These are phyloP conservation scores for Rhinichthys klamathensis DNA, from an alignment of 2,113 vertebrate species.

Conservation along the genomic window DNA sequence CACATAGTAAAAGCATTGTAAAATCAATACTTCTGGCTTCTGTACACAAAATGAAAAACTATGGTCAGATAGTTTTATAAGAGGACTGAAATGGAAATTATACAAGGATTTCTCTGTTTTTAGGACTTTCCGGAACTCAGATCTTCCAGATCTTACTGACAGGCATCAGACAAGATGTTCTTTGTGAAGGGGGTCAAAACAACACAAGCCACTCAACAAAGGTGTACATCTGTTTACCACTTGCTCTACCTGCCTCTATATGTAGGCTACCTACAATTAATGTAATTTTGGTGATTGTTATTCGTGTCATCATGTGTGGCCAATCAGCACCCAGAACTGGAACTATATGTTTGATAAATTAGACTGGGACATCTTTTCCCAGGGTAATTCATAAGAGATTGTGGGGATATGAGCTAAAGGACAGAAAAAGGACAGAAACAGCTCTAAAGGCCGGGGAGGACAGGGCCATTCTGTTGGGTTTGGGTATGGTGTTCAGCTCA, in stretches of 20 bases:
- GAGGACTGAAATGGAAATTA: neutral
- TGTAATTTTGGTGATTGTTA: neutral
- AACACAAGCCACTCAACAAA: constrained; percentile 80
- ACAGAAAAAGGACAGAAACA: constrained; percentile 93
- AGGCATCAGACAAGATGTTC: constrained; percentile 86
- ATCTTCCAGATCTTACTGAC: constrained; percentile 77
- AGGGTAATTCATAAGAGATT: constrained; percentile 96
- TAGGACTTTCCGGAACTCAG: neutral
- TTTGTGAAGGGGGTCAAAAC: constrained; percentile 88
- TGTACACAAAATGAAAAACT: constrained; percentile 17
- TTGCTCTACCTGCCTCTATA: neutral
- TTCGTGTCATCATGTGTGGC: neutral
- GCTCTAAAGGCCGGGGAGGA: constrained; percentile 93
- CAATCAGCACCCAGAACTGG: neutral
- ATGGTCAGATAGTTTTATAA: neutral
- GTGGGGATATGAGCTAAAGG: constrained; percentile 86
- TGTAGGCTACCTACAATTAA: neutral
- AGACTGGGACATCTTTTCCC: constrained; percentile 26
- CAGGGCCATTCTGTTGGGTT: constrained; percentile 88
- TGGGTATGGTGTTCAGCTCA: constrained; percentile 93
- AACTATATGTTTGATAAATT: neutral
- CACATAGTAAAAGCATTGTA: constrained; percentile 21
- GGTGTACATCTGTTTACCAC: constrained; percentile 71
- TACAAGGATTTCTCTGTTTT: neutral
- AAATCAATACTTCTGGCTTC: constrained; percentile 24